Evolutionary conservation across 2,113 vertebrate species (phyloP), one percentile per base, ranked within the genome.

Genomic region (Colaptes auratus): DNA sequence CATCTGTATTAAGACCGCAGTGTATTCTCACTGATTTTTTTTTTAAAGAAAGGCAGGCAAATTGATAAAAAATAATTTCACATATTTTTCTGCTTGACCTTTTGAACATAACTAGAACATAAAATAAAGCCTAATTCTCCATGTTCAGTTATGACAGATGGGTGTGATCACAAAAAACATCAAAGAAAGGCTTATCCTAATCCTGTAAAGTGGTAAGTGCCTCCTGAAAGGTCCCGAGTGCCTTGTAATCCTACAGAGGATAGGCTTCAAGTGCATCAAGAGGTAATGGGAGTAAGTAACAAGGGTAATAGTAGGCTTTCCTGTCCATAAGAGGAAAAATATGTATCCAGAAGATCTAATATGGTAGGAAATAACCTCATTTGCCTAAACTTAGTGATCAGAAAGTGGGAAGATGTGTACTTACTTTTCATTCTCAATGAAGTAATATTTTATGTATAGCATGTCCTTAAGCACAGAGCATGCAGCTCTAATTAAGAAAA

Each of bases 141-240:
- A 64, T 60, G 75, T 77, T 84, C 86, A 65, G 50, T 89, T 95
- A 94, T 82, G 94, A 93, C 93, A 96, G 88, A 90, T 96, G 90
- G 74, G 55, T 89, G 63, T 75, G 69, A 92, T 93, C 88, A 95
- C 84, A 88, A 82, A 82, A 93, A 82, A 88, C 91, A 96, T 95
- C 88, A 96, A 95, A 96, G 81, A 53, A 78, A 88, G 63, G 87
- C 64, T 96, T 94, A 96, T 81, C 55, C 87, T 96, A 94, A 95
- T 94, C 94, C 82, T 72, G 70, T 89, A 86, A 92, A 89, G 87
- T 86, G 63, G 36, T 84, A 90, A 95, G 93, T 83, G 76, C 75
- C 88, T 95, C 80, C 88, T 92, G 70, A 91, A 86, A 89, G 89
- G 82, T 93, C 84, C 82, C 61, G 50, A 90, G 78, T 94, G 35